These are phyloP conservation scores for Microdon myrmicae DNA, from an alignment of 2,888 invertebrate genomes.

Conservation along the genomic window DNA sequence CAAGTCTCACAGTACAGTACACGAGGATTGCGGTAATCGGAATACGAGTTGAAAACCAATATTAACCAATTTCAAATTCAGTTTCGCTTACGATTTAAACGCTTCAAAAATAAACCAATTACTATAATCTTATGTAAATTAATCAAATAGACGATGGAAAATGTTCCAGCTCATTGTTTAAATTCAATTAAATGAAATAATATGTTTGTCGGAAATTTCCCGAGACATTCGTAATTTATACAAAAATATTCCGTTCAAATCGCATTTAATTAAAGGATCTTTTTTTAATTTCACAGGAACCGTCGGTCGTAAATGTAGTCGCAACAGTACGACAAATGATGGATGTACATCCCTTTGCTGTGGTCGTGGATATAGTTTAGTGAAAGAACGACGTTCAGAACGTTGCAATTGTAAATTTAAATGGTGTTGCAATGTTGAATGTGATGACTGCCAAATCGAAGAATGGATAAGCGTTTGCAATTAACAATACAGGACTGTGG, in stretches of 20 bases:
- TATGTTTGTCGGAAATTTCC: too few species aligned
- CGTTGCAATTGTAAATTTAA: conserved; percentile 90
- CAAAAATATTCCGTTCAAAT: neutral
- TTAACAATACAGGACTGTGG: conserved; percentile 67
- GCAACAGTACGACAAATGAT: conserved; percentile 76
- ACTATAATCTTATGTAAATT: too few species aligned
- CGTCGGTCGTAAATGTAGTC: conserved; percentile 80
- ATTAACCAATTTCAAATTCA: too few species aligned
- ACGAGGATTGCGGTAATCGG: too few species aligned
- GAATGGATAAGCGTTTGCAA: conserved; percentile 94
- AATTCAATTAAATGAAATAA: too few species aligned
- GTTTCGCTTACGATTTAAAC: too few species aligned
- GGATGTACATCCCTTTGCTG: conserved; percentile 90
- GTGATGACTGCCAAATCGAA: conserved; percentile 85
- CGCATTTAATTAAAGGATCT: neutral
- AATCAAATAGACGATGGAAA: too few species aligned
- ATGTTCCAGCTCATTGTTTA: too few species aligned
- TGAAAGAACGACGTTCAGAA: conserved; percentile 79
- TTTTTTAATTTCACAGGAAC: conserved; percentile 70
- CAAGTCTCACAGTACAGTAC: too few species aligned
- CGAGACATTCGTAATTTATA: too few species aligned
- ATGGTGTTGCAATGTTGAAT: conserved; percentile 94
- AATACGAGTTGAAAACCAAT: too few species aligned
- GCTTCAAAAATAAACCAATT: too few species aligned
- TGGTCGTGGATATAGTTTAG: conserved; percentile 86